Percentiles rank a stretch among this genome's conserved stretches.
These are phyloP conservation scores for Conger conger DNA, from an alignment of 2,113 vertebrate genomes.

Conservation along the genomic window DNA sequence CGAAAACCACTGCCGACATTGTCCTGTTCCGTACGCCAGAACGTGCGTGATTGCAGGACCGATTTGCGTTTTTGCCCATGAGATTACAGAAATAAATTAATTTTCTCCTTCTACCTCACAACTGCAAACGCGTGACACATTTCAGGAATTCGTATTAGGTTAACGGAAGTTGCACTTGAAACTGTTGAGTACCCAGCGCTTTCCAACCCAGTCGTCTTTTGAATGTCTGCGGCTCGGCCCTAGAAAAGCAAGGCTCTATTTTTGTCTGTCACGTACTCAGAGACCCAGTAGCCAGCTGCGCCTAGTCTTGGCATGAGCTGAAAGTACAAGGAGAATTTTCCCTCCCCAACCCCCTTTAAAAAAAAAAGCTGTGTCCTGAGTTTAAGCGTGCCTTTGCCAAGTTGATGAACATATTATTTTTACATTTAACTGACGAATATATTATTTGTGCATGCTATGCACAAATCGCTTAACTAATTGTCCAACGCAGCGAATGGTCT, in stretches of 20 bases:
- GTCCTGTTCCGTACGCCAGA: background rate
- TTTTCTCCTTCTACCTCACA: background rate
- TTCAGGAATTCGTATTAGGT: background rate
- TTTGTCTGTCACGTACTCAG: slow-evolving; percentile 52
- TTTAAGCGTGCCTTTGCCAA: too few relatives aligned
- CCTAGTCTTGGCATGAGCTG: slow-evolving; percentile 40
- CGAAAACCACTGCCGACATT: background rate
- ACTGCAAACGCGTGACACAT: background rate
- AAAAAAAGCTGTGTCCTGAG: too few relatives aligned
- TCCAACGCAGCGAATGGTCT: background rate
- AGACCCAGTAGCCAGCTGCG: slow-evolving; percentile 44
- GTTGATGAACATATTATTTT: background rate
- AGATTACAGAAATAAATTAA: background rate
- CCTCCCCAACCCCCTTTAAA: too few relatives aligned
- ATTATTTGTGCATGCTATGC: background rate
- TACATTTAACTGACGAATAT: background rate
- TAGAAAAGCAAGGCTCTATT: slow-evolving; percentile 45
- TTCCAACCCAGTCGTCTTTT: slow-evolving; percentile 31
- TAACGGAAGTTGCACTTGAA: background rate
- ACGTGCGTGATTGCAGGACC: background rate
- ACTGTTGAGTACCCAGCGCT: background rate
- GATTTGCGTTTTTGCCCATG: too few relatives aligned
- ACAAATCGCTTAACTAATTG: too few relatives aligned
- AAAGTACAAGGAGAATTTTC: background rate
- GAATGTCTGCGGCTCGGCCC: background rate